A percentile compares a stretch with the other conserved stretches of the same genome.
Conservation (phyloP, 1,140 invertebrate species). For the Littorina saxatilis region DNA sequence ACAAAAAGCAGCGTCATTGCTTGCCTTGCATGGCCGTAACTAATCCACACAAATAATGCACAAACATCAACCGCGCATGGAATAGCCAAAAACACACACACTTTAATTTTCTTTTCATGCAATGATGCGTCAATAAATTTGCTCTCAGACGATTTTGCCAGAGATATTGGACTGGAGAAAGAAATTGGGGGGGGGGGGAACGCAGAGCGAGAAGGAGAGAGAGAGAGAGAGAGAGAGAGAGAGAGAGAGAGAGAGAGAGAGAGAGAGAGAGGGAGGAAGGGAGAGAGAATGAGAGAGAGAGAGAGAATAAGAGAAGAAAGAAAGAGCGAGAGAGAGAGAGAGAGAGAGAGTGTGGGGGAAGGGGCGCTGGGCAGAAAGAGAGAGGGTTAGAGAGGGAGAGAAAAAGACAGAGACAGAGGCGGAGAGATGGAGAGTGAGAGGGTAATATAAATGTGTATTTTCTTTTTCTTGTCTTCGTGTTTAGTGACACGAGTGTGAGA, state of each 20-base stretch:
- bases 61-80: too few species aligned
- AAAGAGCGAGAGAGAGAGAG: constrained; percentile 6
- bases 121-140: too few species aligned
- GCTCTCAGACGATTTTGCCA: too few species aligned
- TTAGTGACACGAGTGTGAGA: not conserved
- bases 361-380: not conserved
- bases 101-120: too few species aligned
- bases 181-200: not conserved
- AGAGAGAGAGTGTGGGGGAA: not conserved
- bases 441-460: not conserved
- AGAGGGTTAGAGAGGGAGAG: not conserved
- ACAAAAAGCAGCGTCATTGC: too few species aligned
- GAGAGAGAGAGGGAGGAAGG: not conserved
- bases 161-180: too few species aligned
- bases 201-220: not conserved
- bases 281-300: not conserved
- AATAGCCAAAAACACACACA: too few species aligned
- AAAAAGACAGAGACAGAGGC: not conserved
- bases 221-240: not conserved
- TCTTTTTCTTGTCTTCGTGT: constrained; percentile 14
- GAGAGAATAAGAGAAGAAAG: not conserved
- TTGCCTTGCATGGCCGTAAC: too few species aligned
- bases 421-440: not conserved
- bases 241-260: not conserved
- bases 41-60: too few species aligned